These are phyloP conservation scores for Eclectus roratus DNA, from an alignment of 2,113 vertebrate species.

Conservation along the genomic window DNA sequence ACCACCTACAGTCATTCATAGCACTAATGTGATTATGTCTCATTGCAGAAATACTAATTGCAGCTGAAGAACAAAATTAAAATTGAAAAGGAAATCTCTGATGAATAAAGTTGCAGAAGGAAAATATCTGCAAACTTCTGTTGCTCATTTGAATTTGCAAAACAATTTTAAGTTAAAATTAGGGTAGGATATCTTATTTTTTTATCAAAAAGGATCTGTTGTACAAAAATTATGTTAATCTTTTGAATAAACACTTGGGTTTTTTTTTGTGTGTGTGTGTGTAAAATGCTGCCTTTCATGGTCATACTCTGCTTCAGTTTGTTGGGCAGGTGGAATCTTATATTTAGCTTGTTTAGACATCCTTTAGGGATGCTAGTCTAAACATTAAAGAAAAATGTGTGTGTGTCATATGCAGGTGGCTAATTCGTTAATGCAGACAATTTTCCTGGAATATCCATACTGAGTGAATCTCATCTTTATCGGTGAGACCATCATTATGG, in stretches of 20 bases:
- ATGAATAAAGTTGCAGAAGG: neutral
- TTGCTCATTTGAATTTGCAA: neutral
- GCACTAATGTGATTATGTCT: neutral
- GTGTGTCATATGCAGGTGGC: neutral
- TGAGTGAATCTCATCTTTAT: neutral
- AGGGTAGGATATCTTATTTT: neutral
- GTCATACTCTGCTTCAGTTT: neutral
- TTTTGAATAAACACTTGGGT: neutral
- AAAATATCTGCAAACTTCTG: neutral
- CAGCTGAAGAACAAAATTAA: neutral
- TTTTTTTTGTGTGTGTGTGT: neutral
- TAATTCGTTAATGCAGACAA: neutral
- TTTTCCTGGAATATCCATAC: neutral
- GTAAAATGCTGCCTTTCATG: neutral
- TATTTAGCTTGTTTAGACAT: neutral
- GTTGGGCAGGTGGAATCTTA: neutral
- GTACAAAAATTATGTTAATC: neutral
- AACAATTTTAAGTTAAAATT: neutral
- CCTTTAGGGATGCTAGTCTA: neutral
- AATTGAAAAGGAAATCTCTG: neutral
- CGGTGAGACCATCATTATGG: neutral
- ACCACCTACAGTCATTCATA: neutral
- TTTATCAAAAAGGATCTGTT: neutral
- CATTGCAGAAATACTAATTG: neutral
- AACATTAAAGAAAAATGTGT: neutral